Conservation (phyloP, 2,888 invertebrate species). For the Aleiodes alternator region DNA sequence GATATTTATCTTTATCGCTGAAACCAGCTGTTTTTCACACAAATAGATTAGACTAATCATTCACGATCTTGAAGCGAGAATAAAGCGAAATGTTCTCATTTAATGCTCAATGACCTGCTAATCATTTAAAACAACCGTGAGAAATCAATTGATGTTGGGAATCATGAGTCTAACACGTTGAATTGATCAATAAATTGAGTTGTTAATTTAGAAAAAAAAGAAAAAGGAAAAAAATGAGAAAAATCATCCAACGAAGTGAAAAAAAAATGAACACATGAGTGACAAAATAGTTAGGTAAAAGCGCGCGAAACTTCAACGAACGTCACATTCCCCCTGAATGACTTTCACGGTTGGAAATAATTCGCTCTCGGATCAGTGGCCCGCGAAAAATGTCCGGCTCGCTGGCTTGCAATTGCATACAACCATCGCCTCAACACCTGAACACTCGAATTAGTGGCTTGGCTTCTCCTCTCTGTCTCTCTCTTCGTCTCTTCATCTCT, state of each 20-base stretch:
- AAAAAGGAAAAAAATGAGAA: background rate
- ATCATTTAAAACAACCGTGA: too few relatives aligned
- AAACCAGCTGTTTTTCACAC: too few relatives aligned
- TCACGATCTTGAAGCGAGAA: too few relatives aligned
- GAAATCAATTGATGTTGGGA: too few relatives aligned
- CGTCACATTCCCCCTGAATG: slow-evolving; percentile 54
- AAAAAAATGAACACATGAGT: slow-evolving; percentile 8
- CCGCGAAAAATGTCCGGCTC: slow-evolving; percentile 67
- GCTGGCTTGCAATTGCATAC: slow-evolving; percentile 56
- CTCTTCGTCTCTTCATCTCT: slow-evolving; percentile 31
- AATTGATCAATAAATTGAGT: background rate
- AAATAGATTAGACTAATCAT: too few relatives aligned
- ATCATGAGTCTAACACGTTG: too few relatives aligned
- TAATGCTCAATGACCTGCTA: too few relatives aligned
- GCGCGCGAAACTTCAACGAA: slow-evolving; percentile 23
- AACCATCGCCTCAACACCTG: slow-evolving; percentile 59
- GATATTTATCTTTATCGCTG: too few relatives aligned
- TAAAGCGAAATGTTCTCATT: too few relatives aligned
- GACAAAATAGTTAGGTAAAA: slow-evolving; percentile 14
- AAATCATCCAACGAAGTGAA: background rate
- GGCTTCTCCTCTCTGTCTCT: slow-evolving; percentile 29
- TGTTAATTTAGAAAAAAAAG: background rate
- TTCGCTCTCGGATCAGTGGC: slow-evolving; percentile 67
- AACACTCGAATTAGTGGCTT: slow-evolving; percentile 55
- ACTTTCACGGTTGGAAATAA: slow-evolving; percentile 67